phyloP scores from a whole-genome alignment of 2,888 invertebrate species.

The Platerodrilus igneus region DNA sequence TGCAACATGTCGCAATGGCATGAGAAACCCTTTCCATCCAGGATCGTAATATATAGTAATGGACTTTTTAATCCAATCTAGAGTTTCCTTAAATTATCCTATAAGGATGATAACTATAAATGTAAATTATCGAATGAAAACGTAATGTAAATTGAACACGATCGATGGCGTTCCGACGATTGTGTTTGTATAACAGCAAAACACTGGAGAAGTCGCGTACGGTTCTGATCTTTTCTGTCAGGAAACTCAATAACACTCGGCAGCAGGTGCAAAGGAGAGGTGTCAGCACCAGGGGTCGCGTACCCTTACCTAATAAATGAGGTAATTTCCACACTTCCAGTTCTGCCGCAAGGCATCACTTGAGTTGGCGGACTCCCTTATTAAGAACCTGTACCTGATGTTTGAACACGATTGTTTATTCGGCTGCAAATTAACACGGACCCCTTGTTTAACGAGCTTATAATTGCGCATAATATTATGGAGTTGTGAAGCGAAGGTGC shows the following conservation, averaged over 20 bases:
- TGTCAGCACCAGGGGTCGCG: constrained; percentile 51
- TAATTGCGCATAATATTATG: background rate
- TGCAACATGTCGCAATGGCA: constrained; percentile 37
- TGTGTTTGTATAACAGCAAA: no score
- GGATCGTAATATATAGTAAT: constrained; percentile 24
- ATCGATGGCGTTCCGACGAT: no score
- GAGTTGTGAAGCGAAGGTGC: no score
- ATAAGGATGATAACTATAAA: no score
- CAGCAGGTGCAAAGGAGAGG: constrained; percentile 53
- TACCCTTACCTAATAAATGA: constrained; percentile 53
- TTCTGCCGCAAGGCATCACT: constrained; percentile 48
- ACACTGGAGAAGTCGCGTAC: no score
- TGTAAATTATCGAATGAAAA: no score
- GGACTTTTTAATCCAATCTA: no score
- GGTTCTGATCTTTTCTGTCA: constrained; percentile 24
- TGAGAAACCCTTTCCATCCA: constrained; percentile 30
- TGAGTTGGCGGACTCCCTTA: constrained; percentile 41
- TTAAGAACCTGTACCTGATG: constrained; percentile 48
- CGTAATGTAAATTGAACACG: no score
- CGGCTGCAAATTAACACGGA: constrained; percentile 38
- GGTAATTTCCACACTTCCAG: constrained; percentile 52
- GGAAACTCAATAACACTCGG: constrained; percentile 49
- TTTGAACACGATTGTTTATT: constrained; percentile 41
- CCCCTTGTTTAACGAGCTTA: constrained; percentile 17
- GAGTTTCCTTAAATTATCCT: no score